Base-by-base conservation (phyloP, 1,140 invertebrate species). In the Hypsibius dujardini region DNA sequence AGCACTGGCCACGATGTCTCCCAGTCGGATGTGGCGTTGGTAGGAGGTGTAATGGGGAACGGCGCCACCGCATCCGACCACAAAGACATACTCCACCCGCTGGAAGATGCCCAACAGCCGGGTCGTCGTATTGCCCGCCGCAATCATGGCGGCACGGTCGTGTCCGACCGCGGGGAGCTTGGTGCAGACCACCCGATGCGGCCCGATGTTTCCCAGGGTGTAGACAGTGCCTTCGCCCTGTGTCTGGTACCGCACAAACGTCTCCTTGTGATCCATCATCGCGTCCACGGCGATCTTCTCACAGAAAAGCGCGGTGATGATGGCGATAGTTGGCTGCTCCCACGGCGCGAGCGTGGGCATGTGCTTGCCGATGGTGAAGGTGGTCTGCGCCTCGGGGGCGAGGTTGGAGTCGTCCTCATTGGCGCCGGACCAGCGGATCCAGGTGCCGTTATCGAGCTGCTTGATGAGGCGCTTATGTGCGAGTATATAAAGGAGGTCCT, bases 281-380 rank as follows among this genome's bases (percentile, higher is more conserved):
- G 93, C 88, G 80, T 98, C 95, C 0, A 98, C 93, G n/a, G 95
- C 95, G 71, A 97, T 81, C 79, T 98, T 98, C 80, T 98, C 95
- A 77, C 90, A 94, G 80, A 96, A 98, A 77, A 95, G 88, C 14
- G 92, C 91, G 2, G 95, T 97, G 70, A 98, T 95, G 70, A 98
- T 92, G 46, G 95, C 95, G 78, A 98, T 95, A 1, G 91, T 96
- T 1, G 95, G 95, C 78, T 97, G 92, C 76, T 95, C 89, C 2
- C 89, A 86, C 72, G 87, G 87, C 15, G 86, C 86, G 77, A 95
- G 87, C 15, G 86, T 88, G 14, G 92, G 92, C 90, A 96, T 95
- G 84, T 95, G 92, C 80, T 93, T 88, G 67, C 92, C 90, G 71
- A 78, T 75, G 42, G 45, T 47, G 47, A 73, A 67, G 71, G 47